Percentiles rank a stretch among this genome's conserved stretches.
Conservation (phyloP, 1,140 invertebrate genomes). For the Streblospio benedicti region DNA sequence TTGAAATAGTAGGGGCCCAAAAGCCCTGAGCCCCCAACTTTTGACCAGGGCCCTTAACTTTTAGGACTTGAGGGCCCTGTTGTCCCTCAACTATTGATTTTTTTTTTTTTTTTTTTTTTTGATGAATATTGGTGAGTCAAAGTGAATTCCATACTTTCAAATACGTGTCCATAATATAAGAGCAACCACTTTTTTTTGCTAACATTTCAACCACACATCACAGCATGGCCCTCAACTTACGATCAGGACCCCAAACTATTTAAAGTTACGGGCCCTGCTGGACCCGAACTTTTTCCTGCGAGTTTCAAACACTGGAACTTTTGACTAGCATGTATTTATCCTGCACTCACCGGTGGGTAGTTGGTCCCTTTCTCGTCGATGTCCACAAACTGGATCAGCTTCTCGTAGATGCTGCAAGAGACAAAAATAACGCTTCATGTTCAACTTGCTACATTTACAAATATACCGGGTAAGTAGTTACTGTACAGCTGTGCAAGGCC, state of each 20-base stretch:
- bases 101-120: no score
- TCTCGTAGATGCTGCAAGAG: constrained; percentile 80
- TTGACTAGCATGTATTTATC: background rate
- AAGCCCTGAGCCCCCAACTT: no score
- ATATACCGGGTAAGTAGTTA: no score
- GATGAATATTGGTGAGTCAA: no score
- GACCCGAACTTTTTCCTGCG: no score
- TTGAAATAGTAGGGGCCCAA: no score
- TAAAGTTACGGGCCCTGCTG: background rate
- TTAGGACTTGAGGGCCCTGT: no score
- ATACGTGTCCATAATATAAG: background rate
- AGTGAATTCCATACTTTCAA: no score
- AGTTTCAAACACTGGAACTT: background rate
- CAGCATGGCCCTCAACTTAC: background rate
- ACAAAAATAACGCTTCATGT: constrained; percentile 18
- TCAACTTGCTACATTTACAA: no score
- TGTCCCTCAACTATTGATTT: no score
- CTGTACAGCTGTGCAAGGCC: no score
- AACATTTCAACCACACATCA: background rate
- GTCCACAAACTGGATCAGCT: constrained; percentile 83
- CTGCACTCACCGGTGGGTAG: constrained; percentile 59
- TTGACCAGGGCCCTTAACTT: no score
- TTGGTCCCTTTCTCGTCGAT: constrained; percentile 94
- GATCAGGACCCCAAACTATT: background rate
- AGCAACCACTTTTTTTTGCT: background rate